Percentiles rank a stretch among this genome's conserved stretches.
Conservation (phyloP, 2,113 vertebrate genomes). For the Nannospalax galili region DNA sequence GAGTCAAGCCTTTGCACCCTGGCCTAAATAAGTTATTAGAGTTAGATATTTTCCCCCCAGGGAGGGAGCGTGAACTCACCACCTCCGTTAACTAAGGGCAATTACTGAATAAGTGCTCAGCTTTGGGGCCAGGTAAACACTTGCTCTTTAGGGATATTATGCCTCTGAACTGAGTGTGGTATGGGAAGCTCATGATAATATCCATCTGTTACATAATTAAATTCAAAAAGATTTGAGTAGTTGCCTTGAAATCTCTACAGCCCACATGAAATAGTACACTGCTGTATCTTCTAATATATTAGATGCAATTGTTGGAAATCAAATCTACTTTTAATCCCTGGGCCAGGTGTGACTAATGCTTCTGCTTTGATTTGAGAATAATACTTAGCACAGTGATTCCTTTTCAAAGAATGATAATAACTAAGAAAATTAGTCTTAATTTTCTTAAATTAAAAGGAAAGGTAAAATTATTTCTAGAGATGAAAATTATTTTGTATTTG, state of each 20-base stretch:
- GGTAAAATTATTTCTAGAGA: neutral
- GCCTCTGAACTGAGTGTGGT: neutral
- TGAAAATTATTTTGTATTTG: neutral
- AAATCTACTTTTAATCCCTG: slow-evolving; percentile 15
- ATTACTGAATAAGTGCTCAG: neutral
- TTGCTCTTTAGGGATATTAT: neutral
- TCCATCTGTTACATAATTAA: neutral
- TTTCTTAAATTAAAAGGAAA: neutral
- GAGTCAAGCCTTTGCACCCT: accelerated
- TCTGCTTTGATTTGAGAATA: slow-evolving; percentile 42
- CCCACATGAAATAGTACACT: neutral
- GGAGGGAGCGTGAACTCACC: neutral
- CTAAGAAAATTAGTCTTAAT: neutral
- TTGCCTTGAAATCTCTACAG: neutral
- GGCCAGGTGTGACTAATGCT: neutral
- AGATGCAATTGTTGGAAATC: neutral
- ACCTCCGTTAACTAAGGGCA: accelerated
- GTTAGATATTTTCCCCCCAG: neutral
- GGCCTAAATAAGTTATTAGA: neutral
- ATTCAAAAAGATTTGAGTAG: neutral
- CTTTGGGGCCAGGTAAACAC: neutral
- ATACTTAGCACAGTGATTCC: neutral
- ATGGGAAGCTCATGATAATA: neutral
- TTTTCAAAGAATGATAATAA: neutral
- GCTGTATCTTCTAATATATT: neutral